Base-by-base conservation (phyloP, 2,797 vertebrate genomes). In the Tokudaia muenninki region DNA sequence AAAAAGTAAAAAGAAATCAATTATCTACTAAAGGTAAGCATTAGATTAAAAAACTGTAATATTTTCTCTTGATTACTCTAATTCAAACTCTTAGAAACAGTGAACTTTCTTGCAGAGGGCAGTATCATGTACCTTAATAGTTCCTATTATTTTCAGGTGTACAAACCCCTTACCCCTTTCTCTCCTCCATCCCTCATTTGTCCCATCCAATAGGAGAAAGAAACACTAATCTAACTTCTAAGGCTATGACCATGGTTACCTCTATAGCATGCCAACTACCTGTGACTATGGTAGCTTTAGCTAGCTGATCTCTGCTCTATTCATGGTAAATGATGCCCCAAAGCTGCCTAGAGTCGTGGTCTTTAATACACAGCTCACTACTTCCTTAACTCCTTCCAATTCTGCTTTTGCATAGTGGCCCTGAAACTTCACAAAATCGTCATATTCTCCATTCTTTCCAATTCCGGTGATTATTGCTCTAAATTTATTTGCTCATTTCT, bases 21-120 rank as follows among this genome's bases (percentile, higher is more conserved):
- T 75, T 55, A 94, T 57, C 82, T 80, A 84, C 37, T 84, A 79
- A 83, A 90, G 75, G 26, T 86, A 55, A 91, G 34, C 41, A 82
- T 70, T 87, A 70, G 24, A 90, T 83, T 57, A 72, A 92, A 47
- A 90, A 87, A 5, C 0, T 8, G 6, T 13, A 44, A 41, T 59
- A 3, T 6, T 57, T 74, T 74, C 79, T 21, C 47, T 67, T 37
- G 3, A 26, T 22, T 89, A 34, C 21, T 90, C 3, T 65, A n/a
- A 90, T 65, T 81, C 63, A 11, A 92, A 29, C 11, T 70, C 77
- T 87, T 41, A 94, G 41, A 80, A 96, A 74, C 31, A 70, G 0
- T 72, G 9, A 12, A 70, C 50, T 92, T 92, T 11, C 22, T 22
- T 22, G 26, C 37, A 72, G 13, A 65, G 21, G 37, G 29, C 3